Base-by-base conservation (phyloP, 2,888 invertebrate species). In the Rotaria sp. region DNA sequence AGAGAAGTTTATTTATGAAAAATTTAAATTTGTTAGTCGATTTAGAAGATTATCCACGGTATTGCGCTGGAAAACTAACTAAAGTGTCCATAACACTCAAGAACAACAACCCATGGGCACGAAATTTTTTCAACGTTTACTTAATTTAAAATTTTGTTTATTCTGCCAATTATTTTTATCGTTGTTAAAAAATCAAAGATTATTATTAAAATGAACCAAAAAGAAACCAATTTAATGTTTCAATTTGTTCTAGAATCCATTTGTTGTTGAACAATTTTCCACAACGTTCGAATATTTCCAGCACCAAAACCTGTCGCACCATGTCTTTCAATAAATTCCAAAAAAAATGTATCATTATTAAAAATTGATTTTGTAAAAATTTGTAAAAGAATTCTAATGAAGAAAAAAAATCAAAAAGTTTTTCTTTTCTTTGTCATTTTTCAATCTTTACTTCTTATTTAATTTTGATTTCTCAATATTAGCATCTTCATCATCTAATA, bases 241-340 rank as follows among this genome's bases (percentile, higher is more conserved):
- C n/a, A n/a, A n/a, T n/a, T n/a, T 30, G 8, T 15, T 11, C 4
- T 3, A 59, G 0, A 1, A 59, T 67, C 18, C 45, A 90, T 87
- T 85, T 89, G 89, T 21, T 89, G 89, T 85, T 90, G 89, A 30
- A 92, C 91, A 30, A 92, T 91, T 84, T 90, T 88, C 87, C 91
- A 92, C 21, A 92, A 88, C 1, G 92, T 92, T 30, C 90, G 90
- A 30, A 92, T 91, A 87, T 92, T 92, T n/a, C 92, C 92, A 7
- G 91, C 90, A 7, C 92, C 92, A 88, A 92, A 92, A 7, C 92
- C 92, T 55, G 88, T 88, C 1, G 92, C 92, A 57, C 92, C 92
- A 85, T 89, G 88, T 57, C 92, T 88, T 87, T 92, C 91, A 55
- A 92, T 91, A 18, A 92, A 88, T 88, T 92, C 92, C 87, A 92